Base-by-base conservation (phyloP, 2,113 vertebrate species). In the Bubalus kerabau region DNA sequence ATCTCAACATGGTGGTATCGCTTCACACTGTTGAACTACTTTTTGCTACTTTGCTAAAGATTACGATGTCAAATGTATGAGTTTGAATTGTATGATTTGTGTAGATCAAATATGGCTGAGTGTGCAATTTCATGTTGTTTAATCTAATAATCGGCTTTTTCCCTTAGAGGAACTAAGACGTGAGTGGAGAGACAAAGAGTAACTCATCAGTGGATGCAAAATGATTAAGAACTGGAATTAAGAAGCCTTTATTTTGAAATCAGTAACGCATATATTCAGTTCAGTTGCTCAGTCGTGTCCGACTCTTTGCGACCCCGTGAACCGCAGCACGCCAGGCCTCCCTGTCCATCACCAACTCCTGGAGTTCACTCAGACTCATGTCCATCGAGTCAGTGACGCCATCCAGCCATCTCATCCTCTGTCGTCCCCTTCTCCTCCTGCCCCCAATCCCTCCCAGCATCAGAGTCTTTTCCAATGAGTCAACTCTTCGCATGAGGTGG, bases 201-300 rank as follows among this genome's bases (percentile, higher is more conserved):
- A 90, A 52, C 13, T 54, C 87, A 82, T 40, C 43, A 24, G 8
- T 24, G 36, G n/a, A 40, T 15, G 23, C 26, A 67, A 94, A 78
- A 50, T 84, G 23, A 86, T 92, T 76, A 96, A 95, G 87, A 96
- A 78, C 36, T 67, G 56, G 87, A 97, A 80, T 64, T 43, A 89
- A 84, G 56, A 83, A 54, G 62, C 3, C 30, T 93, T 80, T 46
- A 52, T 64, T 78, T 91, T 93, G 67, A 91, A 43, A 17, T 89
- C 19, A 46, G 2, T 88, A 92, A 96, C 2, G 0, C 14, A 81
- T 40, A 56, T n/a, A 32, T 62, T 81, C 40, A 40, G 40, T 40
- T 40, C 40, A 40, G 40, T 40, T 40, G 40, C 40, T 40, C 40
- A 40, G 40, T 40, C 40, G 40, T 40, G 40, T 40, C 40, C 40